A percentile compares a stretch with the other conserved stretches of the same genome.
Conservation (phyloP, 2,797 vertebrate species). For the Choloepus didactylus region DNA sequence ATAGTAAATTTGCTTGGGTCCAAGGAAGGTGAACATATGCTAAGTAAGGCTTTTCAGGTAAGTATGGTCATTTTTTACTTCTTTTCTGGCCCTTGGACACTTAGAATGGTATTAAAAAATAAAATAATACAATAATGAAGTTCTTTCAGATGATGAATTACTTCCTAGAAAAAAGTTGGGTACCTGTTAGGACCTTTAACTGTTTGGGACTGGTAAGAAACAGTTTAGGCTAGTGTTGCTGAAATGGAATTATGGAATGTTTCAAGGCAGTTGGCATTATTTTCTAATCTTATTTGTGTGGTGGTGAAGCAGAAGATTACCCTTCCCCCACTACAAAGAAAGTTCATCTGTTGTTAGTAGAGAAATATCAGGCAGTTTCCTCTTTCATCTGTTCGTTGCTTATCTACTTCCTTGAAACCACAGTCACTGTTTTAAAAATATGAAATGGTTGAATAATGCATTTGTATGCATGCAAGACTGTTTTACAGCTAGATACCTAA, state of each 20-base stretch:
- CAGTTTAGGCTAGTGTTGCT: not conserved
- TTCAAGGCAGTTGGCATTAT: not conserved
- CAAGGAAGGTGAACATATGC: constrained; percentile 99
- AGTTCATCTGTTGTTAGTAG: not conserved
- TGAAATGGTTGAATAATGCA: not conserved
- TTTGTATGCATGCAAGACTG: not conserved
- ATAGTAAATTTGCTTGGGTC: constrained; percentile 98
- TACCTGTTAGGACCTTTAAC: not conserved
- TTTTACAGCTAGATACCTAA: not conserved
- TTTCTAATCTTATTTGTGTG: constrained; percentile 20
- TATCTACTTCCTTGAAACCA: not conserved
- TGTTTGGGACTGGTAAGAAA: not conserved
- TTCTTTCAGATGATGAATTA: not conserved
- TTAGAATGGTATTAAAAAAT: not conserved
- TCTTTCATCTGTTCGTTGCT: not conserved
- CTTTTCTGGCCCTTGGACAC: not conserved
- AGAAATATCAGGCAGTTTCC: not conserved
- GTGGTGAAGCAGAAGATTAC: not conserved
- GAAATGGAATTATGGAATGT: not conserved
- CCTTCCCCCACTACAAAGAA: not conserved
- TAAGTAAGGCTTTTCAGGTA: constrained; percentile 99
- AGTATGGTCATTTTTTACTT: constrained; percentile 73
- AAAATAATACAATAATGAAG: not conserved
- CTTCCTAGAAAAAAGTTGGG: not conserved
- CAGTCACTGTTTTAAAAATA: not conserved